Evolutionary conservation across 2,888 invertebrate genomes (phyloP), one percentile per base, ranked within the genome.

Genomic region (Clepsis dumicolana): DNA sequence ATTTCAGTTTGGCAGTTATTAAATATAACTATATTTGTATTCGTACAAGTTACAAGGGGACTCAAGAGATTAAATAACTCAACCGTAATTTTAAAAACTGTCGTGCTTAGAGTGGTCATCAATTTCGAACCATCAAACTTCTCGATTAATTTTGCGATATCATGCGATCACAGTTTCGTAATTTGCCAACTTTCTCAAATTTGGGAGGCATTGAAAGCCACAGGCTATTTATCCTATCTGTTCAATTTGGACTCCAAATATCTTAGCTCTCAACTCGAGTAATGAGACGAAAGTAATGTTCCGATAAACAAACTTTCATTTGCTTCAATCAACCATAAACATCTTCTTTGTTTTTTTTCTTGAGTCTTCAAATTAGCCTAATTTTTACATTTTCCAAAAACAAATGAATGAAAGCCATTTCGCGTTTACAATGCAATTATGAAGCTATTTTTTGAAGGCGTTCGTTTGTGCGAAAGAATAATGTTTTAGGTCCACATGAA

Each of bases 161-260:
- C 52, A 25, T 52, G 52, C 52, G 1, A 54, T 54, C 18, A n/a
- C 29, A 10, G 54, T 54, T 52, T 35, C 24, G 32, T 41, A 38
- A 57, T 50, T 61, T 61, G 61, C 50, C n/a, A 61, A 50, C 62
- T 52, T 62, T 62, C 62, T 38, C 52, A 38, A 53, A n/a, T 12
- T 25, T 38, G 8, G 8, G 29, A 21, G 48, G 21, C 48, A 48
- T 12, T 8, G 60, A 41, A 25, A 24, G 35, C 14, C 24, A 32
- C 29, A 32, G 60, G 29, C 60, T 60, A 29, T 60, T 48, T 29
- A 60, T 48, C 27, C 48, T 60, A 60, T 60, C 18, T 3, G 52
- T 24, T 24, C 27, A 27, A 59, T 41, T 41, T 59, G 10, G 32
- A n/a, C n/a, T 59, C n/a, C 32, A 35, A 35, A 38, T 35, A 38